Evolutionary conservation across 2,797 vertebrate genomes (phyloP), one percentile per base, ranked within the genome.

Genomic region (Hirundo rustica): DNA sequence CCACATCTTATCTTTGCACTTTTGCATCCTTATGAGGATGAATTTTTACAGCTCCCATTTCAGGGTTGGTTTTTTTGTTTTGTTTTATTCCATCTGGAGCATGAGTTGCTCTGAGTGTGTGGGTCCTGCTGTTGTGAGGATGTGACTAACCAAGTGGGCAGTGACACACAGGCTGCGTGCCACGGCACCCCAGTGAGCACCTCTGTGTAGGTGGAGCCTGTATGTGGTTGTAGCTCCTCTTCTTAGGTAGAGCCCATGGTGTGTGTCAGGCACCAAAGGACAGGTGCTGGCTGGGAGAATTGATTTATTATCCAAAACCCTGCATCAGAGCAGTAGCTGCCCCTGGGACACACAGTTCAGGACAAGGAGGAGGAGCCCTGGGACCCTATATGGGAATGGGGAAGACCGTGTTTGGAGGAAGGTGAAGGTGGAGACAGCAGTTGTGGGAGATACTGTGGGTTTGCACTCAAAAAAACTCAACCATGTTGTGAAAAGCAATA

Each of bases 331-430:
- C 34, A 57, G 9, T 34, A 45, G 32, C 50, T 75, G 58, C 42
- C 42, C 72, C 58, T 65, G 67, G 50, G 29, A 26, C 11, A 10
- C 17, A 18, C 32, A 61, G 32, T 5, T 62, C 54, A 65, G 9
- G 16, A 23, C 0, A 3, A 75, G 67, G 67, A 84, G 32, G 23
- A 51, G 7, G 27, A 74, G 44, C n/a, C 40, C 36, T 32, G 36
- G 14, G 26, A 51, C 1, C 10, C 16, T 30, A 1, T 29, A 5
- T 60, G 23, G 11, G 30, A 36, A 42, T 0, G 3, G 5, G 11
- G 27, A 27, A 54, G 19, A 62, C 11, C 0, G 0, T 3, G 1
- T 40, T 67, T 0, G 2, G 22, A 38, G 48, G 51, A 55, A 36
- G 29, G 5, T 53, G 57, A 66, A 54, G 14, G 11, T 51, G 48